Base-by-base conservation (phyloP, 2,797 vertebrate genomes). In the Lateolabrax maculatus region DNA sequence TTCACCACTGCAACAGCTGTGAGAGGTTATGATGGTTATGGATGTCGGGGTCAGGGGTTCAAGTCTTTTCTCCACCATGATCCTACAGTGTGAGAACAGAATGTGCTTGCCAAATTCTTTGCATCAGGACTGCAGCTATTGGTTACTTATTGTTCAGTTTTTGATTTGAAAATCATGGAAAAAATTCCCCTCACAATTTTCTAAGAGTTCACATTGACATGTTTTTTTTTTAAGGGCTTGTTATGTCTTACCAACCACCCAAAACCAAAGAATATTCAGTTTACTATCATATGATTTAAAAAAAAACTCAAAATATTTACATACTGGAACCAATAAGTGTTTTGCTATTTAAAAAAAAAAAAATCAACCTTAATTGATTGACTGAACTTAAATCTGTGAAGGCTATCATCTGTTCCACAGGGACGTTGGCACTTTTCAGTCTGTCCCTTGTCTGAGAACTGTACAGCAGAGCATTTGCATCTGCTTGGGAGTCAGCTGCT, bases 381-480 rank as follows among this genome's bases (percentile, higher is more conserved):
- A n/a, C 5, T 62, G 41, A 37, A n/a, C 3, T 39, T 21, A 3
- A 16, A 43, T 56, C 71, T 70, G 51, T 46, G 1, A 49, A 10
- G 19, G 11, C 49, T 9, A 9, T 74, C 48, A 1, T 77, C 7
- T 48, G 15, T 49, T 13, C 27, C 36, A 46, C 39, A 53, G 39
- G 9, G 37, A 23, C 3, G 1, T 34, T 49, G 36, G 27, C 11
- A 2, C 16, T n/a, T 53, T 68, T 69, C 15, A 53, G 63, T 11
- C 23, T 11, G 49, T 48, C 43, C 13, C 52, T 43, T 34, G 39
- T 71, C 29, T 61, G 56, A 31, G 48, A 66, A 43, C 43, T 49
- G 61, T n/a, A 21, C 55, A 53, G 11, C 34, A 5, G 58, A 53
- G 27, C 9, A 76, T 92, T 91, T 88, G 80, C 79, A 84, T 89